Base-by-base conservation (phyloP, 2,113 vertebrate genomes). In the Solea senegalensis region DNA sequence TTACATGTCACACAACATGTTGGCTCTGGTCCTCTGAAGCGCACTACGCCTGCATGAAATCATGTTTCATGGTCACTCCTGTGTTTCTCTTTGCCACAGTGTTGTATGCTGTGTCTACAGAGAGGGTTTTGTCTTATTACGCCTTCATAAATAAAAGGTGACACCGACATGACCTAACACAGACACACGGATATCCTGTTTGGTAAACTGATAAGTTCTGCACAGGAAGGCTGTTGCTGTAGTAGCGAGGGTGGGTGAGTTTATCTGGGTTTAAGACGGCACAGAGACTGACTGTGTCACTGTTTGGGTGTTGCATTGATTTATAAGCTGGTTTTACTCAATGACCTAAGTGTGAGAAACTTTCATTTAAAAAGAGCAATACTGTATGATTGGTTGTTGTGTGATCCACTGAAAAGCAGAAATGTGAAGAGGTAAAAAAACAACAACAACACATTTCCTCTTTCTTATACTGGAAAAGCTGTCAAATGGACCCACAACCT, bases 131-230 rank as follows among this genome's bases (percentile, higher is more conserved):
- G 65, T 65, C 59, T 41, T 34, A 12, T 65, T 64, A 16, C 34
- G 13, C 6, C 8, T 6, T 52, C 14, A 51, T 63, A 69, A 74
- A 76, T 44, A 61, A 78, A 21, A 74, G 39, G 70, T 39, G 56
- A 80, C 60, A 53, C 41, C 21, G 53, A 76, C 66, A 16, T 62
- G 34, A 41, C 62, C 62, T 0, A 45, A 65, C 44, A 43, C 50
- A 39, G 43, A 48, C 43, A 64, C 43, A 60, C 44, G n/a, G 46
- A 88, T 58, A 86, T 89, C 90, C 90, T 90, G 90, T 88, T 87
- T 82, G 45, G 51, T 81, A 72, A 85, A 84, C 50, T 66, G 27
- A 61, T 78, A 39, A 43, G 75, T 53, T 67, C 69, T 74, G 63
- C 53, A 82, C 78, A 87, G 84, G 86, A 84, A 87, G 69, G 66